Evolutionary conservation across 2,797 vertebrate genomes (phyloP).

Genomic region (Cygnus olor): DNA sequence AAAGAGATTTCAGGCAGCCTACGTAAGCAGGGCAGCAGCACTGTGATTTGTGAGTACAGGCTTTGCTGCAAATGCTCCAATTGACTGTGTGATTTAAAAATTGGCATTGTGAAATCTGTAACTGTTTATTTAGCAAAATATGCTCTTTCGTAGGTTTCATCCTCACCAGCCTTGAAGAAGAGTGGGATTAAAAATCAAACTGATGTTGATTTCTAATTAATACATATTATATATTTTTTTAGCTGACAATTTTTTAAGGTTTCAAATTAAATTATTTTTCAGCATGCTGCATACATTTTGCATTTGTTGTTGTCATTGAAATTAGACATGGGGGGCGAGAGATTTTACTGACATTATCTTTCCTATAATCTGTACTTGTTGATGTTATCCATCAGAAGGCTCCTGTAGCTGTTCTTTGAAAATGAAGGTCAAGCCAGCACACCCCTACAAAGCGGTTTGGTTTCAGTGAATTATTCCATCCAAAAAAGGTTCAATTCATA

Average conservation of each 20-base stretch:
- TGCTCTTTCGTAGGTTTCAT: background rate
- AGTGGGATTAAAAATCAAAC: background rate
- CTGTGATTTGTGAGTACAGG: background rate
- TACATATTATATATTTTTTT: background rate
- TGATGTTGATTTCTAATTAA: background rate
- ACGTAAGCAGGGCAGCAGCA: accelerated
- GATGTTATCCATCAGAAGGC: background rate
- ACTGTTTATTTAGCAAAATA: background rate
- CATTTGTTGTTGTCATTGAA: background rate
- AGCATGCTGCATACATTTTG: background rate
- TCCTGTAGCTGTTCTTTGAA: constrained; percentile 12
- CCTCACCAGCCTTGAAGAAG: background rate
- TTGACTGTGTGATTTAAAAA: background rate
- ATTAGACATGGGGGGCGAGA: background rate
- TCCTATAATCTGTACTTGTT: background rate
- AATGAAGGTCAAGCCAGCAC: background rate
- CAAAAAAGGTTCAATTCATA: background rate
- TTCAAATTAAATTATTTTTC: constrained; percentile 18
- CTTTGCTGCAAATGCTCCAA: background rate
- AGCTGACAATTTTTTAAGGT: background rate
- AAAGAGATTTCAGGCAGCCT: background rate
- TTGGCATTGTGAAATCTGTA: accelerated
- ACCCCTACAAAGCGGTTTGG: background rate
- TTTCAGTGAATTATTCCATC: background rate
- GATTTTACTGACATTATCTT: background rate